Evolutionary conservation across 2,888 invertebrate genomes (phyloP), one percentile per base, ranked within the genome.

Genomic region (Drosophila kanekoi): DNA sequence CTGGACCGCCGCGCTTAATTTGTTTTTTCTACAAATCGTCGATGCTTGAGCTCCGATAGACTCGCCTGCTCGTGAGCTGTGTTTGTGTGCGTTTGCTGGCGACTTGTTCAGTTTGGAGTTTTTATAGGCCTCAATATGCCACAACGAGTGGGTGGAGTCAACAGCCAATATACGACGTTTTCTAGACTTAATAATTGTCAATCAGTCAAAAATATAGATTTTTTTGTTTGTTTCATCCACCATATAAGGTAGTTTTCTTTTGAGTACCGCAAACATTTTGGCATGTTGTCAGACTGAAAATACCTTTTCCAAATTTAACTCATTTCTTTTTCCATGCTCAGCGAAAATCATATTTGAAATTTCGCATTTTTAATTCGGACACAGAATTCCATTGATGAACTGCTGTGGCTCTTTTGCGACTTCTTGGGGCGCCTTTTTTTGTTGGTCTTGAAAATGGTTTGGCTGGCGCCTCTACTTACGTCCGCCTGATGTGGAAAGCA

Each of bases 301-400:
- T 40, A 35, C 51, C 41, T 10, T 49, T 43, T 33, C 4, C n/a
- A 28, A 57, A 28, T 37, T 35, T 4, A 41, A 14, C 13, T 45
- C 23, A 6, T 43, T 40, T 13, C 6, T 32, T 14, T 14, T 33
- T 28, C 8, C 8, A 28, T 4, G 44, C 48, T 13, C 16, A 32
- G 47, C 62, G 64, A 72, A 82, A 86, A 83, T 88, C 85, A 89
- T 85, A 89, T 87, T 84, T 84, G 68, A 85, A 81, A 75, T 74
- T 64, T 88, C 67, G 73, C 73, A 86, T 86, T 72, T 72, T 82
- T 75, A 77, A 87, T 79, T 89, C 61, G 59, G 38, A 23, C 49
- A 28, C 56, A 66, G 81, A 88, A 89, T 89, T 80, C 87, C 86
- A 89, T 86, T 86, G 90, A 86, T 87, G 74, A 89, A 82, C 79